A percentile compares a stretch with the other conserved stretches of the same genome.
Conservation (phyloP, 1,140 invertebrate species). For the Trichoplusia ni region DNA sequence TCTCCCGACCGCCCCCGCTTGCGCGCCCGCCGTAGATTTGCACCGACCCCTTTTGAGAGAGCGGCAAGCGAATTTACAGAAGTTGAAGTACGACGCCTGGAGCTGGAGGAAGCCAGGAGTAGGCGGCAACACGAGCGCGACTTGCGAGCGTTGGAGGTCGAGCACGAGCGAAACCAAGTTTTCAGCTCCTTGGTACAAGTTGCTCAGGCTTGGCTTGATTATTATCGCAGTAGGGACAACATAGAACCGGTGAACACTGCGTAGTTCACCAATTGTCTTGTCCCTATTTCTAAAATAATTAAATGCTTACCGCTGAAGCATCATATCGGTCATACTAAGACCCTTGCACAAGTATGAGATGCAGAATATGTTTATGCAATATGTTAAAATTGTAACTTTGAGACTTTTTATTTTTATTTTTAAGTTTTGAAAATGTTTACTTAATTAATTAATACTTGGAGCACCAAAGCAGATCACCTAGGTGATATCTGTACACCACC, state of each 20-base stretch:
- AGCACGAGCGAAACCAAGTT: neutral
- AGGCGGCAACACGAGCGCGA: neutral
- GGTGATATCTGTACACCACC: too few species aligned
- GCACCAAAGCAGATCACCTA: too few species aligned
- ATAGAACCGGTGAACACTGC: neutral
- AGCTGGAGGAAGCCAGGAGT: neutral
- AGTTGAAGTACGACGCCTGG: neutral
- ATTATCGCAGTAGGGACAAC: neutral
- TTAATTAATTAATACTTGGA: too few species aligned
- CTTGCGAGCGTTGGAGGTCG: neutral
- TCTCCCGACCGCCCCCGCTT: neutral
- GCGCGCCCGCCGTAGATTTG: neutral
- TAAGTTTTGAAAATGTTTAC: neutral
- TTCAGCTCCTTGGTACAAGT: neutral
- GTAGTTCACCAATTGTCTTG: neutral
- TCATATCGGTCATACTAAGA: too few species aligned
- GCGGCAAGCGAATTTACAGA: neutral
- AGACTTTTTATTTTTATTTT: neutral
- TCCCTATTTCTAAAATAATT: neutral
- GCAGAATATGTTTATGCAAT: neutral
- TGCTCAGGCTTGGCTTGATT: neutral
- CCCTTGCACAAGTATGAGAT: neutral
- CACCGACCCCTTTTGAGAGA: neutral
- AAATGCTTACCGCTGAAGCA: too few species aligned
- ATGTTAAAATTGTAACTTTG: neutral